Conservation (phyloP, 2,888 invertebrate genomes). For the Tetanocera ferruginea region DNA sequence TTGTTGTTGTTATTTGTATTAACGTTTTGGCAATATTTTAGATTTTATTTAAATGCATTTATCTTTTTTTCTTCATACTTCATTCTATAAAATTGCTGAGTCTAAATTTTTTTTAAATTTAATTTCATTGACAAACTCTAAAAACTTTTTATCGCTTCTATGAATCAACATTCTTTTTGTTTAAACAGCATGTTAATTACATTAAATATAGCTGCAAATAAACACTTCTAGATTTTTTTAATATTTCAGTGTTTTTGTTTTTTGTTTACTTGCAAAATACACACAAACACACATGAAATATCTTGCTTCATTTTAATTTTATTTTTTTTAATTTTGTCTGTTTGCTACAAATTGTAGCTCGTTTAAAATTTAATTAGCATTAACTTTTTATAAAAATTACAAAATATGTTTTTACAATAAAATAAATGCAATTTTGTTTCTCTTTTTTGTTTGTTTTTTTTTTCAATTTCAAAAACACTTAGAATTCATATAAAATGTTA, state of each 20-base stretch:
- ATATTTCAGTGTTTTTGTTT: too few species aligned
- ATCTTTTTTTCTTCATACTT: not conserved
- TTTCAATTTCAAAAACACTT: not conserved
- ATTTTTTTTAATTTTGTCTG: too few species aligned
- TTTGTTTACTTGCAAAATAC: not conserved
- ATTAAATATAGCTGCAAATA: too few species aligned
- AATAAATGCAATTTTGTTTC: constrained; percentile 15
- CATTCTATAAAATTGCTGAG: too few species aligned
- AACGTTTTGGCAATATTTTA: not conserved
- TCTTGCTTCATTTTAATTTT: not conserved
- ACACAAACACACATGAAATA: not conserved
- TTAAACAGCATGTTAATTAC: too few species aligned
- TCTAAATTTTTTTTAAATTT: too few species aligned
- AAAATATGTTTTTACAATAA: constrained; percentile 23
- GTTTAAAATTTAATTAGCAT: not conserved
- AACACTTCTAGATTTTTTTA: too few species aligned
- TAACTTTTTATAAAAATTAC: not conserved
- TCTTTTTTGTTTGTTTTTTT: not conserved
- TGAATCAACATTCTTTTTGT: too few species aligned
- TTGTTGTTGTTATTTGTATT: too few species aligned
- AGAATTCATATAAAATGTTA: not conserved
- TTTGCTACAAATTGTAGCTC: not conserved
- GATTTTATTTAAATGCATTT: not conserved
- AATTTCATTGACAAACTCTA: too few species aligned
- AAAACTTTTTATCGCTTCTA: too few species aligned